A percentile compares a stretch with the other conserved stretches of the same genome.
Conservation (phyloP, 2,797 vertebrate genomes). For the Etheostoma perlongum region DNA sequence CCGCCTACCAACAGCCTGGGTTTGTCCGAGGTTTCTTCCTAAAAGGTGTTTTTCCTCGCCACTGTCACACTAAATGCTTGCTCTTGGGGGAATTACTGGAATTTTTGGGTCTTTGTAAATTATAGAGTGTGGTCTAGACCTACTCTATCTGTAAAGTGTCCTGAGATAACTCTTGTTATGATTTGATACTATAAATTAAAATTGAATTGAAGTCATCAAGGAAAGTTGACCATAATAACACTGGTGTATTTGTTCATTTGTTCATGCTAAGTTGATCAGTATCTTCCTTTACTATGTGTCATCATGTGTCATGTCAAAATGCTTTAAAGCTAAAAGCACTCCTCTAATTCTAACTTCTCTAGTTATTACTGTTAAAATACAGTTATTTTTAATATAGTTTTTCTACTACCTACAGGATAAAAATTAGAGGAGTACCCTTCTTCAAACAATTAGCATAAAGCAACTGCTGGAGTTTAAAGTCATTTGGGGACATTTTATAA, state of each 20-base stretch:
- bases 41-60: too few relatives aligned
- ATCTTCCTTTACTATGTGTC: slow-evolving; percentile 17
- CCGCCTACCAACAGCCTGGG: too few relatives aligned
- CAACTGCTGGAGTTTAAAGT: neutral
- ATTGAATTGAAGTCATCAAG: neutral
- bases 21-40: too few relatives aligned
- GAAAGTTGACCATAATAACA: slow-evolving; percentile 26
- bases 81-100: too few relatives aligned
- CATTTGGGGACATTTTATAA: neutral
- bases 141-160: too few relatives aligned
- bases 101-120: too few relatives aligned
- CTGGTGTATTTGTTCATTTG: slow-evolving; percentile 28
- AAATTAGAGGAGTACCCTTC: neutral
- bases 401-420: neutral
- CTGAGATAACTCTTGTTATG: too few relatives aligned
- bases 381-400: neutral
- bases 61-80: too few relatives aligned
- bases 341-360: neutral
- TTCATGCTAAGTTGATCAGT: slow-evolving; percentile 44
- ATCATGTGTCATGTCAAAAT: slow-evolving; percentile 26
- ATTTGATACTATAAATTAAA: too few relatives aligned
- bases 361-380: neutral
- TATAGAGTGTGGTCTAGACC: too few relatives aligned
- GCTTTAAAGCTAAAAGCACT: neutral
- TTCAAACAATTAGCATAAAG: neutral